phyloP scores from a whole-genome alignment of 2,888 invertebrate species.

The Kuschelorhynchus macadamiae region DNA sequence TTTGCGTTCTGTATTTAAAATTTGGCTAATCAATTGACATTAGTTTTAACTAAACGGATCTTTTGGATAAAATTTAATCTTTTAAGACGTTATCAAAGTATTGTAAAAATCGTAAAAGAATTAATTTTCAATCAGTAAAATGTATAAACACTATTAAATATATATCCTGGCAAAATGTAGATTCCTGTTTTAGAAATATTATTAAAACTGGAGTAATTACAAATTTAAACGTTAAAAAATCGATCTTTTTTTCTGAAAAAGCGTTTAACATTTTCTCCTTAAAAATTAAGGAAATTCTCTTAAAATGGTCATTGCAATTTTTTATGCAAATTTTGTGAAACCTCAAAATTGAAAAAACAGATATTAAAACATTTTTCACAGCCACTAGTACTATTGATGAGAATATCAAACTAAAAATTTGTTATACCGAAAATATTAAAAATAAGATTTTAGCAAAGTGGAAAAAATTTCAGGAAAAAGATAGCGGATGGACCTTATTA shows the following conservation, averaged over 20 bases:
- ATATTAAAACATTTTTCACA: slow-evolving; percentile 27
- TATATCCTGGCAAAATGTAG: slow-evolving; percentile 21
- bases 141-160: neutral
- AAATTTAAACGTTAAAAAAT: too few relatives aligned
- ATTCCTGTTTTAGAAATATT: slow-evolving; percentile 21
- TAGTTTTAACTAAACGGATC: too few relatives aligned
- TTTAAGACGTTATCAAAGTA: too few relatives aligned
- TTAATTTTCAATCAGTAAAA: too few relatives aligned
- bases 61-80: too few relatives aligned
- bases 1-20: too few relatives aligned
- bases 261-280: too few relatives aligned
- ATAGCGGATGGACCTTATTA: slow-evolving; percentile 20
- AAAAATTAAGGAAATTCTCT: too few relatives aligned
- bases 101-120: too few relatives aligned
- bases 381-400: slow-evolving; percentile 19
- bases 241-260: too few relatives aligned
- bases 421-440: slow-evolving; percentile 20
- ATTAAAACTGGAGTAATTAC: slow-evolving; percentile 20
- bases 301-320: slow-evolving; percentile 21
- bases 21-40: too few relatives aligned
- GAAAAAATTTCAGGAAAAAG: slow-evolving; percentile 23
- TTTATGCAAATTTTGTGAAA: slow-evolving; percentile 24
- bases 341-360: slow-evolving; percentile 21
- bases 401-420: slow-evolving; percentile 11
- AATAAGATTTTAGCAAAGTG: slow-evolving; percentile 19